phyloP scores from a whole-genome alignment of 2,113 vertebrate species.

The Neoarius graeffei region DNA sequence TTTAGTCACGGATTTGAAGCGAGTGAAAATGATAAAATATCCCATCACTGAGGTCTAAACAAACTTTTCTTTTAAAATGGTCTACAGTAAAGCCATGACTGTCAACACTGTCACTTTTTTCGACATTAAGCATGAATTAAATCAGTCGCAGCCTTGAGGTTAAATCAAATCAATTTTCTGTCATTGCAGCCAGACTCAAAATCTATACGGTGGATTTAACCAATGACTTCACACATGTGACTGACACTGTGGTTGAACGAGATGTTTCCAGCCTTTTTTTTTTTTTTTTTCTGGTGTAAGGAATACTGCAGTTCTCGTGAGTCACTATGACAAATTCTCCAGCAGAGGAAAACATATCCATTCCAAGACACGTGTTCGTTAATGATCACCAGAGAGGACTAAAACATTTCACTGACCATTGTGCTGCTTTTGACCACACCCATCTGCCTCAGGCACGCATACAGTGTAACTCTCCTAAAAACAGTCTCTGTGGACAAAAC shows the following conservation, averaged over 20 bases:
- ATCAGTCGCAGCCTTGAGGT: not conserved
- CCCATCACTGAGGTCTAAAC: constrained; percentile 40
- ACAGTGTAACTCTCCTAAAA: constrained; percentile 27
- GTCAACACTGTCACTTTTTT: not conserved
- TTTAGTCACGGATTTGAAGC: constrained; percentile 44
- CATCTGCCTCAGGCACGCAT: constrained; percentile 17
- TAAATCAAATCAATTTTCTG: not conserved
- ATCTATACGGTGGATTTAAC: not conserved
- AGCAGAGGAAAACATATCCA: constrained; percentile 28
- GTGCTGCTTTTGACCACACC: not conserved
- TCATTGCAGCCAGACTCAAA: not conserved
- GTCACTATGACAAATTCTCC: constrained; percentile 36
- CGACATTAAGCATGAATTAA: not conserved
- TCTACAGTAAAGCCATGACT: not conserved
- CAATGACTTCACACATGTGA: not conserved
- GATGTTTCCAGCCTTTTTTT: not conserved
- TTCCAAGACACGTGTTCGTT: constrained; percentile 11
- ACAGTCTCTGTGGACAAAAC: not conserved
- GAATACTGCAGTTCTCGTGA: constrained; percentile 27
- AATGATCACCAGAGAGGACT: constrained; percentile 18
- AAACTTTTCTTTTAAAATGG: constrained; percentile 15
- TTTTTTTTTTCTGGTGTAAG: not conserved
- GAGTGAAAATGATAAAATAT: constrained; percentile 43
- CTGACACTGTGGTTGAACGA: not conserved
- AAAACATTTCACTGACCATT: constrained; percentile 13